A percentile compares a stretch with the other conserved stretches of the same genome.
Evolutionary conservation across 2,113 vertebrate genomes (phyloP).

Genomic region (Lepus americanus): DNA sequence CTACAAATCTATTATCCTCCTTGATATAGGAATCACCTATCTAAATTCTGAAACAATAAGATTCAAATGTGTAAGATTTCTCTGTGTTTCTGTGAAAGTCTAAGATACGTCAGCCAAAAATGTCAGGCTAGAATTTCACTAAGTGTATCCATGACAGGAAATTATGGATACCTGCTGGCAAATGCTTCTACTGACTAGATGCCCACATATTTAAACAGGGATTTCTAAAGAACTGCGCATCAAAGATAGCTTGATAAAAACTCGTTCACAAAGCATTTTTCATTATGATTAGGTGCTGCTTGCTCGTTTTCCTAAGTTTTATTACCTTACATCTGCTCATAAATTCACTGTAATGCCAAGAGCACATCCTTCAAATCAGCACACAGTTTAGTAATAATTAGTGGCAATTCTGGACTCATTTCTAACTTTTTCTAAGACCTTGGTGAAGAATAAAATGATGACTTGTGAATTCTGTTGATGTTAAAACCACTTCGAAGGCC

Average conservation of each 20-base stretch:
- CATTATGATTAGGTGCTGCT: not conserved
- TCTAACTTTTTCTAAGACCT: not conserved
- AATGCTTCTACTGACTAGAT: not conserved
- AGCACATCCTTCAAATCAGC: constrained; percentile 8
- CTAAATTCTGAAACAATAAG: not conserved
- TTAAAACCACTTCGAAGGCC: not conserved
- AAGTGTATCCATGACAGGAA: not conserved
- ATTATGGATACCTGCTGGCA: not conserved
- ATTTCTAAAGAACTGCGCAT: not conserved
- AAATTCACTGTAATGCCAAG: constrained; percentile 22
- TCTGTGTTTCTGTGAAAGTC: not conserved
- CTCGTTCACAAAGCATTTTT: not conserved
- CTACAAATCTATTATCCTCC: not conserved
- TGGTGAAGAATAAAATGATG: not conserved
- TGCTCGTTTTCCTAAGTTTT: constrained; percentile 16
- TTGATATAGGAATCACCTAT: not conserved
- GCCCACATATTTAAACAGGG: not conserved
- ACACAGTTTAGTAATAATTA: not conserved
- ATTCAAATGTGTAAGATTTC: not conserved
- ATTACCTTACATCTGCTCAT: constrained; percentile 1
- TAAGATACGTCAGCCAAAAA: not conserved
- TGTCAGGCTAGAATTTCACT: not conserved
- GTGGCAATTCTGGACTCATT: not conserved
- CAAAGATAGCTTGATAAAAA: not conserved
- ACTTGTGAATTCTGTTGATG: not conserved